Percentiles rank a stretch among this genome's conserved stretches.
phyloP scores from a whole-genome alignment of 2,113 vertebrate genomes.

The Laticauda laticaudata region DNA sequence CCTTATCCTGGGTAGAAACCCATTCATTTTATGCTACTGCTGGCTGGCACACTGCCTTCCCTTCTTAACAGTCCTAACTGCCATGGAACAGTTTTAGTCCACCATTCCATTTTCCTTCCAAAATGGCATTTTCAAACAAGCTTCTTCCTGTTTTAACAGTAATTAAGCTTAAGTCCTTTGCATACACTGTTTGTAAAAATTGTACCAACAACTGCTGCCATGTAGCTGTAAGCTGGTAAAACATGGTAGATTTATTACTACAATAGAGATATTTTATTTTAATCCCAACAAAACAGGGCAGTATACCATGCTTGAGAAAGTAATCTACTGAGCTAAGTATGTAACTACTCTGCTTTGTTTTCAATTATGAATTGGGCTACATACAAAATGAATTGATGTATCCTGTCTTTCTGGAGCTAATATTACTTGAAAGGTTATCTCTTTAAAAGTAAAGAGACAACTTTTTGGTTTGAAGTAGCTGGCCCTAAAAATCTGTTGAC shows the following conservation, averaged over 20 bases:
- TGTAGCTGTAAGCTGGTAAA: background rate
- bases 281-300: background rate
- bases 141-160: background rate
- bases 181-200: background rate
- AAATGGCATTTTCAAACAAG: background rate
- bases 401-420: background rate
- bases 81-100: background rate
- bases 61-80: constrained; percentile 7
- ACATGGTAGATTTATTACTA: background rate
- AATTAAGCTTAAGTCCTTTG: background rate
- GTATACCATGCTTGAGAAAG: constrained; percentile 6
- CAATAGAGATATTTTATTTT: background rate
- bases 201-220: background rate
- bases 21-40: background rate
- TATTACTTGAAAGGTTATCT: constrained; percentile 17
- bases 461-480: background rate
- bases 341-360: constrained; percentile 47
- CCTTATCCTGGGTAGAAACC: background rate
- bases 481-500: background rate
- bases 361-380: background rate
- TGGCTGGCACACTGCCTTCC: background rate
- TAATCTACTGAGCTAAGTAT: constrained; percentile 27
- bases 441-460: background rate
- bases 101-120: constrained; percentile 10
- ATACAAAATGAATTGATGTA: constrained; percentile 12